Evolutionary conservation across 2,888 invertebrate genomes (phyloP).

Genomic region (Rapana venosa): DNA sequence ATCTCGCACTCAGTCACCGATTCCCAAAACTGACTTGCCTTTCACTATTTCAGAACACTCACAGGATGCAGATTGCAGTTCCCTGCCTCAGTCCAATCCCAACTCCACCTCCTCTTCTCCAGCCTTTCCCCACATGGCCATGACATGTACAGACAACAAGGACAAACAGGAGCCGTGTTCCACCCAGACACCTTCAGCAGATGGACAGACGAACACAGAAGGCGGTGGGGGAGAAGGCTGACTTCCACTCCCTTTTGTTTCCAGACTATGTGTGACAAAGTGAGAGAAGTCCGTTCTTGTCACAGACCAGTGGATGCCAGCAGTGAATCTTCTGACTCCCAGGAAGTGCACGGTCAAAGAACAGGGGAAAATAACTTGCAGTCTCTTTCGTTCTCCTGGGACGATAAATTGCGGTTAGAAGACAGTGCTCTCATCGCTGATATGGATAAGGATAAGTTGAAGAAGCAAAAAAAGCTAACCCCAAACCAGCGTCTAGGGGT

Average conservation of each 20-base stretch:
- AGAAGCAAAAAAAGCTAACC: slow-evolving; percentile 61
- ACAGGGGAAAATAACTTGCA: neutral
- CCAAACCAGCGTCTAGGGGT: slow-evolving; percentile 63
- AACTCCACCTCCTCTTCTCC: slow-evolving; percentile 38
- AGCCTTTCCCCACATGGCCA: slow-evolving; percentile 29
- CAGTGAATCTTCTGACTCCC: slow-evolving; percentile 42
- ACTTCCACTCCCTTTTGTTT: slow-evolving; percentile 29
- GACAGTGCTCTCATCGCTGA: neutral
- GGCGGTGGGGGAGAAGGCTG: neutral
- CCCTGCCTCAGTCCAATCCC: slow-evolving; percentile 41
- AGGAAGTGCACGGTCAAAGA: slow-evolving; percentile 9
- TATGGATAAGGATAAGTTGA: slow-evolving; percentile 40
- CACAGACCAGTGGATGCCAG: slow-evolving; percentile 12
- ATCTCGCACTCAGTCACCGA: slow-evolving; percentile 6
- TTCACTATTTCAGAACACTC: slow-evolving; percentile 43
- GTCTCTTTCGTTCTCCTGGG: slow-evolving; percentile 9
- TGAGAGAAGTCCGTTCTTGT: slow-evolving; percentile 22
- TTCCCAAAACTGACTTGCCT: slow-evolving; percentile 22
- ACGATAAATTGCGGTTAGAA: slow-evolving; percentile 7
- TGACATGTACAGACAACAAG: neutral
- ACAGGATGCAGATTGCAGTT: slow-evolving; percentile 45
- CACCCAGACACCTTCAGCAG: neutral
- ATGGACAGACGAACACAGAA: neutral
- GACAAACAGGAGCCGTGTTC: neutral
- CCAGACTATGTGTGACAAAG: slow-evolving; percentile 22